A percentile compares a stretch with the other conserved stretches of the same genome.
Conservation (phyloP, 1,140 invertebrate species). For the Elymnias hypermnestra region DNA sequence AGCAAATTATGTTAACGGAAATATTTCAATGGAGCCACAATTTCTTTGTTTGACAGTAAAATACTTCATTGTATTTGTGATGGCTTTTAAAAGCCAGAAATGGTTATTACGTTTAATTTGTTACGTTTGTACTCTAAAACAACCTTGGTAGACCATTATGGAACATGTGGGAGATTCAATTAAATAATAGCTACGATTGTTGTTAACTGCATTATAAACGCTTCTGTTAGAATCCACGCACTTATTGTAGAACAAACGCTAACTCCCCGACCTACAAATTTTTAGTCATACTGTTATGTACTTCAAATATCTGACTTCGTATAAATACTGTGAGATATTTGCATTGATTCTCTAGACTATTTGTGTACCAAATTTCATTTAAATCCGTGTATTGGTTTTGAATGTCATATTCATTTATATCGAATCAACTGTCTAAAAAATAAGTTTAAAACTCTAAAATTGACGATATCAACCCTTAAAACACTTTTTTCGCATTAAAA, state of each 20-base stretch:
- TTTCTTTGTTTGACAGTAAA: conserved; percentile 38
- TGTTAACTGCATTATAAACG: conserved; percentile 19
- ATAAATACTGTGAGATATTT: no score
- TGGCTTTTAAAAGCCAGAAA: conserved; percentile 31
- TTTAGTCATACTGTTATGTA: no score
- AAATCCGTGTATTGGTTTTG: no score
- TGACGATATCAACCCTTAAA: no score
- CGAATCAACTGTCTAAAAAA: no score
- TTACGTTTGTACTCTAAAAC: conserved; percentile 3
- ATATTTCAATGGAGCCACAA: background rate
- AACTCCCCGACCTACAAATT: background rate
- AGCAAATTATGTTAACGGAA: no score
- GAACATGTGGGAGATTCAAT: conserved; percentile 20
- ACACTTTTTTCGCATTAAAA: no score
- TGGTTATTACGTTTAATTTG: conserved; percentile 26
- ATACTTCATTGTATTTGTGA: conserved; percentile 33
- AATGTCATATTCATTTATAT: no score
- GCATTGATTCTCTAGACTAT: no score
- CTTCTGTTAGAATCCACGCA: conserved; percentile 1
- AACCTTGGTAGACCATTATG: conserved; percentile 20
- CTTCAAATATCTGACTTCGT: no score
- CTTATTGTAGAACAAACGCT: background rate
- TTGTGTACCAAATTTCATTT: no score
- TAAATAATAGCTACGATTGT: conserved; percentile 20
- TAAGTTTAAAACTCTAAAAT: no score